Base-by-base conservation (phyloP, 2,888 invertebrate species). In the Platyscelio sp. region DNA sequence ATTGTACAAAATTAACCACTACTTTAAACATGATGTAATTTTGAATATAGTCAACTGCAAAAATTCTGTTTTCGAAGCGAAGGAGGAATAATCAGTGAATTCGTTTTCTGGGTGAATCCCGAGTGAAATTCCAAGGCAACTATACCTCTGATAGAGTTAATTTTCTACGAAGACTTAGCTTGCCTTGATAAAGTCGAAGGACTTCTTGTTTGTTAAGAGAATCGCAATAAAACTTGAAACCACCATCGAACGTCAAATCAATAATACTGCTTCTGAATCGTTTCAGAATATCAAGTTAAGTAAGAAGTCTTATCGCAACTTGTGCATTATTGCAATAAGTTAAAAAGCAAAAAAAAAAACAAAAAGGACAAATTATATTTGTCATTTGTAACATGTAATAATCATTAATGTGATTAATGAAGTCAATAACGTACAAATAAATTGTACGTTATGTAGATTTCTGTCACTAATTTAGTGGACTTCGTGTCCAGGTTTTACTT, bases 201-300 rank as follows among this genome's bases (percentile, higher is more conserved):
- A 60, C 67, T 65, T 77, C 58, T 76, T 72, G 71, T 82, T 77
- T 71, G 82, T 67, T 65, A 76, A 40, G 60, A 72, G 76, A 46
- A 72, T 54, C 49, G 82, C 72, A 82, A 77, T 82, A 77, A 82
- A 82, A 76, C 67, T 70, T 49, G 71, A 65, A 76, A 82, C 71
- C 82, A 54, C 71, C 79, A 29, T 79, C 58, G 65, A 65, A 38
- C 49, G 70, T 51, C 76, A 63, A 76, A 75, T 76, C 82, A 82
- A 82, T 82, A 76, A 11, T 40, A 49, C 40, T 33, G 60, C 68
- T 63, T 40, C 65, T 72, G 58, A 76, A 61, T 58, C 58, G 63
- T 38, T 54, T 56, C 40, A 38, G 40, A 29, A 76, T 82, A 68
- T 67, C 65, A 71, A 63, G 63, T 49, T 71, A 60, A 70, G 81